Evolutionary conservation across 2,888 invertebrate species (phyloP).

Genomic region (Xanthia togata): DNA sequence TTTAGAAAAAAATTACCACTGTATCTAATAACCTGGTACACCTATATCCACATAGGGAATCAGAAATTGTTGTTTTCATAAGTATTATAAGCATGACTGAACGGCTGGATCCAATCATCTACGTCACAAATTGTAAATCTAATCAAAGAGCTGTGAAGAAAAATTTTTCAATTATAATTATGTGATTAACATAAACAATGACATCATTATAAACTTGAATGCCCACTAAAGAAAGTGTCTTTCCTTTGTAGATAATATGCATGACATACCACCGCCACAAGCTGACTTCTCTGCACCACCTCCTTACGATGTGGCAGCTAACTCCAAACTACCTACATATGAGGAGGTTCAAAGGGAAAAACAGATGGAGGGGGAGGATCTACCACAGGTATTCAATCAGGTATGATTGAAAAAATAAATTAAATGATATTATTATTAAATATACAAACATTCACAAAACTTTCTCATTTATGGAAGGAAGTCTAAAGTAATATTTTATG

Average conservation of each 20-base stretch:
- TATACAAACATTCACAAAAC: neutral
- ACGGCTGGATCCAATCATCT: neutral
- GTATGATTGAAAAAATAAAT: slow-evolving; percentile 7
- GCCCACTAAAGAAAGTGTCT: neutral
- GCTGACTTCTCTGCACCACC: slow-evolving; percentile 96
- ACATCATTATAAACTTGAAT: slow-evolving; percentile 13
- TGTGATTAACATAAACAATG: slow-evolving; percentile 19
- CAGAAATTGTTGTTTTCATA: neutral
- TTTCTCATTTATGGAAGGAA: neutral
- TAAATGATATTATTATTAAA: no score
- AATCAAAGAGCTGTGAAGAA: slow-evolving; percentile 12
- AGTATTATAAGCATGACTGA: neutral
- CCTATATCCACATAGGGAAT: neutral
- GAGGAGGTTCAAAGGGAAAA: slow-evolving; percentile 98
- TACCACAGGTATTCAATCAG: slow-evolving; percentile 79
- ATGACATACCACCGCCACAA: slow-evolving; percentile 95
- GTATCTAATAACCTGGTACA: neutral
- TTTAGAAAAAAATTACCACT: neutral
- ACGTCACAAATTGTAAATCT: neutral
- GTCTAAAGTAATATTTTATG: neutral
- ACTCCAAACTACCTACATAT: slow-evolving; percentile 96
- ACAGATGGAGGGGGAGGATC: slow-evolving; percentile 93
- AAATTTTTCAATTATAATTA: slow-evolving; percentile 25
- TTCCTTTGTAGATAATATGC: slow-evolving; percentile 75
- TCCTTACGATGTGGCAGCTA: slow-evolving; percentile 95